Conservation (phyloP, 2,888 invertebrate species). For the Ennomos fuscantarius region DNA sequence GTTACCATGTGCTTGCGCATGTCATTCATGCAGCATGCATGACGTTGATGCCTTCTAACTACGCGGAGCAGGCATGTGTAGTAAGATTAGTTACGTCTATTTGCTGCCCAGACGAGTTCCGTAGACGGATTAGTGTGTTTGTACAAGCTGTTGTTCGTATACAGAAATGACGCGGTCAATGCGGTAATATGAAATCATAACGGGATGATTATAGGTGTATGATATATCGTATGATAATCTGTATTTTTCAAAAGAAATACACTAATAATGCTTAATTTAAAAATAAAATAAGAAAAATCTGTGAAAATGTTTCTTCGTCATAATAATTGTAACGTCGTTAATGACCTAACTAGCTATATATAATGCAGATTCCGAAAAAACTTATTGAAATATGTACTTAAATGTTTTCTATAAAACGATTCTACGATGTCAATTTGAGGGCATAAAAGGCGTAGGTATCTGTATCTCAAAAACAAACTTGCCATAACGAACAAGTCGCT, state of each 20-base stretch:
- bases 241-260: neutral
- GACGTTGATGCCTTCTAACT: slow-evolving; percentile 60
- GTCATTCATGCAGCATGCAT: slow-evolving; percentile 72
- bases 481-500: too few relatives aligned
- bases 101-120: slow-evolving; percentile 58
- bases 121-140: slow-evolving; percentile 45
- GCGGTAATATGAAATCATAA: slow-evolving; percentile 22
- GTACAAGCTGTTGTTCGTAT: slow-evolving; percentile 26
- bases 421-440: too few relatives aligned
- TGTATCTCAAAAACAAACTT: too few relatives aligned
- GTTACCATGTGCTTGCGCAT: slow-evolving; percentile 50
- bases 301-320: too few relatives aligned
- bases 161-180: slow-evolving; percentile 22
- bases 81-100: slow-evolving; percentile 65
- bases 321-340: too few relatives aligned
- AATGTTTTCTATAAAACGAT: too few relatives aligned
- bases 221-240: slow-evolving; percentile 9
- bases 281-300: too few relatives aligned
- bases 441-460: too few relatives aligned
- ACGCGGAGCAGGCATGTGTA: slow-evolving; percentile 46
- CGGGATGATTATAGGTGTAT: slow-evolving; percentile 29
- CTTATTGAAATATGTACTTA: too few relatives aligned
- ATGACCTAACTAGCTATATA: too few relatives aligned
- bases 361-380: too few relatives aligned
- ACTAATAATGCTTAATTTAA: too few relatives aligned